Percentiles rank a stretch among this genome's conserved stretches.
phyloP scores from a whole-genome alignment of 2,888 invertebrate species.

The Macrosoma leucophasiata region DNA sequence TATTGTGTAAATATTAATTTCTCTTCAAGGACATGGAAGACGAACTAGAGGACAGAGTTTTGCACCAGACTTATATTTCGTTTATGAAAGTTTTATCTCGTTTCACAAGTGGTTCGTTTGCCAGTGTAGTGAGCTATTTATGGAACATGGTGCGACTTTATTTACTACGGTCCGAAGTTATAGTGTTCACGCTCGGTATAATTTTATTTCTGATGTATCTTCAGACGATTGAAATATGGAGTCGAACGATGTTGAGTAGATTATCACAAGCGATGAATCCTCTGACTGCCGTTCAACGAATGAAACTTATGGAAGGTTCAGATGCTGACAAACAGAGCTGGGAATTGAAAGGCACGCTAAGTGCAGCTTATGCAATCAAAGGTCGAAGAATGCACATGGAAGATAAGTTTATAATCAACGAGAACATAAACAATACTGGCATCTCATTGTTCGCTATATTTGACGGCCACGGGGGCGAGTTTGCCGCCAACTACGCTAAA shows the following conservation, averaged over 20 bases:
- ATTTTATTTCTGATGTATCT: constrained; percentile 86
- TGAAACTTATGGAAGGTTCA: constrained; percentile 72
- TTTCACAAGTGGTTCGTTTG: constrained; percentile 86
- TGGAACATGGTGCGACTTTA: constrained; percentile 87
- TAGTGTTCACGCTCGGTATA: constrained; percentile 82
- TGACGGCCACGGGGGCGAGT: constrained; percentile 97
- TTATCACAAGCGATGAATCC: constrained; percentile 80
- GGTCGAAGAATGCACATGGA: constrained; percentile 95
- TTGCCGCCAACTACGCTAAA: constrained; percentile 94
- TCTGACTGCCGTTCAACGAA: constrained; percentile 76
- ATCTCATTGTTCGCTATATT: constrained; percentile 94
- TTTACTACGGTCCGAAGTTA: constrained; percentile 86
- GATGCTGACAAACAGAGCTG: constrained; percentile 79
- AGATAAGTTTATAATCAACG: constrained; percentile 92
- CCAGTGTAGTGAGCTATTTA: constrained; percentile 83
- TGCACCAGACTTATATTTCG: constrained; percentile 90
- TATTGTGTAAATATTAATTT: constrained; percentile 20
- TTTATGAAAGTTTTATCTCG: constrained; percentile 91
- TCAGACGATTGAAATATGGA: constrained; percentile 90
- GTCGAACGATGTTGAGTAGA: constrained; percentile 82
- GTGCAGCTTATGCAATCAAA: constrained; percentile 93
- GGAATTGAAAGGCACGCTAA: constrained; percentile 84
- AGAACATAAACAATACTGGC: constrained; percentile 88
- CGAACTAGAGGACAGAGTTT: constrained; percentile 91
- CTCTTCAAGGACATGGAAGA: constrained; percentile 84